Percentiles rank a stretch among this genome's conserved stretches.
phyloP scores from a whole-genome alignment of 2,888 invertebrate genomes.

The Lumbricus terrestris region DNA sequence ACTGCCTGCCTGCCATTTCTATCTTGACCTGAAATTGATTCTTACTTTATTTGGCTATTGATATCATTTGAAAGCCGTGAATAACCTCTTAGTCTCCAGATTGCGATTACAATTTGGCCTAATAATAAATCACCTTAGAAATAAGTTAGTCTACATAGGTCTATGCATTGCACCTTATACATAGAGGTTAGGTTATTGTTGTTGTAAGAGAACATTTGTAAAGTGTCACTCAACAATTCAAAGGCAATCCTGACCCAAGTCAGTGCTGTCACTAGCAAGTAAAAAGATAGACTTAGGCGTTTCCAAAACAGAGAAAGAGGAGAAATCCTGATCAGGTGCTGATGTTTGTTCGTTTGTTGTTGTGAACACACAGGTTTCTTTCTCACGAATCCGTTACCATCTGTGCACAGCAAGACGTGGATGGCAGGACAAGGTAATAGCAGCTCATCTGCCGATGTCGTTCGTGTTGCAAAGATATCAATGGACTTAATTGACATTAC shows the following conservation, averaged over 20 bases:
- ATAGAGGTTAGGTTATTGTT: too few relatives aligned
- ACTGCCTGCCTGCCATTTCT: neutral
- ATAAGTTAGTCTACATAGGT: too few relatives aligned
- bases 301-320: too few relatives aligned
- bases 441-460: neutral
- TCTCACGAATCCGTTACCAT: slow-evolving; percentile 80
- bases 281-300: too few relatives aligned
- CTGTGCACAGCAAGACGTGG: slow-evolving; percentile 77
- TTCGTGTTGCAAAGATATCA: slow-evolving; percentile 4
- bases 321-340: too few relatives aligned
- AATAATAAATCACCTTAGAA: neutral
- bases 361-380: slow-evolving; percentile 72
- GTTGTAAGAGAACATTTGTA: too few relatives aligned
- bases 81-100: neutral
- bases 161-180: too few relatives aligned
- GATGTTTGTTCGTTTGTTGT: too few relatives aligned
- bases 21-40: neutral
- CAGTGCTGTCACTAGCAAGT: too few relatives aligned
- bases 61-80: neutral
- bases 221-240: too few relatives aligned
- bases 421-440: slow-evolving; percentile 80
- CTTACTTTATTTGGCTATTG: neutral
- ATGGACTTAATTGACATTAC: too few relatives aligned
- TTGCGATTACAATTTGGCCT: neutral
- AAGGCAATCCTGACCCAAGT: too few relatives aligned